A percentile compares a stretch with the other conserved stretches of the same genome.
Evolutionary conservation across 1,140 invertebrate species (phyloP).

Genomic region (Araneus ventricosus): DNA sequence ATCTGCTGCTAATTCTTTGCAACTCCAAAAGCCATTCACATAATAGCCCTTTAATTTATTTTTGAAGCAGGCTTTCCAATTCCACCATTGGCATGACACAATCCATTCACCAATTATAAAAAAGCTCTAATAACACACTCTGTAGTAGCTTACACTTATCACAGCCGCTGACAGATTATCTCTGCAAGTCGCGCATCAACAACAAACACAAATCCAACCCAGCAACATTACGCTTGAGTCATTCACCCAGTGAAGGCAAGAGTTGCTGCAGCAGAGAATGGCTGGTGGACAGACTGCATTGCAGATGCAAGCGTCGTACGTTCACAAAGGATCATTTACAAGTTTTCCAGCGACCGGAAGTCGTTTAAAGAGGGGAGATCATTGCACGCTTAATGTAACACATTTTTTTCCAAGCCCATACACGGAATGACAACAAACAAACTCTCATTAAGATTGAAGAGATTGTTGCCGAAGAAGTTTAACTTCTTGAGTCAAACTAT

Average conservation of each 20-base stretch:
- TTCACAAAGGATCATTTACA: conserved; percentile 54
- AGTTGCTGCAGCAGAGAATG: not conserved
- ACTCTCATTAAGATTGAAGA: conserved; percentile 14
- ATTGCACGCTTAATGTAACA: conserved; percentile 55
- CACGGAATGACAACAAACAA: conserved; percentile 14
- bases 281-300: conserved; percentile 26
- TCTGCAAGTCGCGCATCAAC: not conserved
- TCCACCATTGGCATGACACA: too few relatives aligned
- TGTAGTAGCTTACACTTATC: not conserved
- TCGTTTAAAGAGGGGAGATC: conserved; percentile 20
- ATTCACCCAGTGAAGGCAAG: conserved; percentile 38
- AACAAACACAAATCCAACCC: conserved; percentile 2
- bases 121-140: not conserved
- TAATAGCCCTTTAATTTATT: too few relatives aligned
- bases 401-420: not conserved
- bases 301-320: conserved; percentile 28
- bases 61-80: too few relatives aligned
- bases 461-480: not conserved
- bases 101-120: not conserved
- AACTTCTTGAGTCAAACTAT: not conserved
- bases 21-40: too few relatives aligned
- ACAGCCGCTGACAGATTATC: conserved; percentile 2
- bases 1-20: too few relatives aligned
- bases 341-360: conserved; percentile 51
- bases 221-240: conserved; percentile 46